phyloP scores from a whole-genome alignment of 1,140 invertebrate species.

The Listronotus bonariensis region DNA sequence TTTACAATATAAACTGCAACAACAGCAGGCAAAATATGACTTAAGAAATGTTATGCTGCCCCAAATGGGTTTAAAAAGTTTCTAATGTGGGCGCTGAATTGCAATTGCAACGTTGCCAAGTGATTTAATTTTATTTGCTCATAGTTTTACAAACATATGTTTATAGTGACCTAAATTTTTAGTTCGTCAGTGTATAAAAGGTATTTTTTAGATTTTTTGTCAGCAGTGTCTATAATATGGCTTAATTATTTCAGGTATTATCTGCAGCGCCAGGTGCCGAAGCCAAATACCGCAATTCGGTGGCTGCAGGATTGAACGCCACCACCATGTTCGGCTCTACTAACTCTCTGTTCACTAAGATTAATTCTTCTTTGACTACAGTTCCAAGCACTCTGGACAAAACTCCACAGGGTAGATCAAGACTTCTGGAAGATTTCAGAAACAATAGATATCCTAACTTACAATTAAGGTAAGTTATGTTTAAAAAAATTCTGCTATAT shows the following conservation, averaged over 20 bases:
- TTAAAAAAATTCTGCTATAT: too few relatives aligned
- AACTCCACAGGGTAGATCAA: slow-evolving; percentile 78
- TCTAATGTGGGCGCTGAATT: too few relatives aligned
- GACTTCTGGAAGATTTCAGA: slow-evolving; percentile 91
- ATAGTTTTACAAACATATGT: too few relatives aligned
- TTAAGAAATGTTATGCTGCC: too few relatives aligned
- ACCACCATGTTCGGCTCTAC: slow-evolving; percentile 82
- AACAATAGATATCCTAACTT: slow-evolving; percentile 91
- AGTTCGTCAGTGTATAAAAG: too few relatives aligned
- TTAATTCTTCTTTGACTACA: slow-evolving; percentile 54
- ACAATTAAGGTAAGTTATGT: slow-evolving; percentile 69
- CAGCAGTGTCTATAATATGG: background rate
- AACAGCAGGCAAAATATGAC: too few relatives aligned
- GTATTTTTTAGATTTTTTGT: too few relatives aligned
- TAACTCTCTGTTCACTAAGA: slow-evolving; percentile 79
- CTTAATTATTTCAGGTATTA: slow-evolving; percentile 57
- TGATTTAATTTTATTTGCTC: too few relatives aligned
- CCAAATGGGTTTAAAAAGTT: too few relatives aligned
- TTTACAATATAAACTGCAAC: too few relatives aligned
- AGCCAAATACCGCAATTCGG: slow-evolving; percentile 79
- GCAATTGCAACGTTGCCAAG: too few relatives aligned
- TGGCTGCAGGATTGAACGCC: slow-evolving; percentile 70
- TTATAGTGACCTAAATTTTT: too few relatives aligned
- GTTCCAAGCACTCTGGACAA: slow-evolving; percentile 58
- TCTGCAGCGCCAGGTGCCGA: slow-evolving; percentile 91